Evolutionary conservation across 2,797 vertebrate species (phyloP).

Genomic region (Malurus leucopterus): DNA sequence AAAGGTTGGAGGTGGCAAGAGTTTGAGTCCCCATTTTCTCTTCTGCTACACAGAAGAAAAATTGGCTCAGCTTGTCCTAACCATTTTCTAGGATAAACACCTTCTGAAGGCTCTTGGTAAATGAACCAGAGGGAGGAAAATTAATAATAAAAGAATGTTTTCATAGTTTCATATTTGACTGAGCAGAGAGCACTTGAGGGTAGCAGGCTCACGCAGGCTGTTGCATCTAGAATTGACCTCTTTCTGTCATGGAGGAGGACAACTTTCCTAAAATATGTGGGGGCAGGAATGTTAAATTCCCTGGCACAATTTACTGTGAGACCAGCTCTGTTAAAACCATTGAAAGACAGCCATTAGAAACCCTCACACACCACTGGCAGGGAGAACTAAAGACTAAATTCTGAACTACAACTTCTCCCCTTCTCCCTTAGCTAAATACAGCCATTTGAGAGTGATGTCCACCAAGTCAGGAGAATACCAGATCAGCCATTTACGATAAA

Average conservation of each 20-base stretch:
- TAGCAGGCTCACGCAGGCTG: background rate
- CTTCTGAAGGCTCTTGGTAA: background rate
- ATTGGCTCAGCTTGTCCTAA: background rate
- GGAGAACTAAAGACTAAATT: background rate
- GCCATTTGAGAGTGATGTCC: rapidly evolving
- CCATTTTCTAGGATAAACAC: background rate
- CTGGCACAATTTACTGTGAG: background rate
- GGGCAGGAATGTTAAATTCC: background rate
- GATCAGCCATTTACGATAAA: background rate
- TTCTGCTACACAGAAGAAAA: background rate
- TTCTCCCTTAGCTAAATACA: background rate
- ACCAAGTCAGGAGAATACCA: background rate
- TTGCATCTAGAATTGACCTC: background rate
- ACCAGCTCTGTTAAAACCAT: background rate
- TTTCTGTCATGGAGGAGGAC: background rate
- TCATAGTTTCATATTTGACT: background rate
- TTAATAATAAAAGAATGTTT: background rate
- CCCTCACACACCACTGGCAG: no score
- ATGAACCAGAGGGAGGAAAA: background rate
- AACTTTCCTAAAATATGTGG: background rate
- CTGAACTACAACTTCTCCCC: background rate
- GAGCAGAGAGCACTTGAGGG: background rate
- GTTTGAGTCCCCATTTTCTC: background rate
- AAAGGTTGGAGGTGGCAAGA: background rate
- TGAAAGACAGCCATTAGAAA: background rate